A percentile compares a stretch with the other conserved stretches of the same genome.
Conservation (phyloP, 2,113 vertebrate genomes). For the Caracal caracal region DNA sequence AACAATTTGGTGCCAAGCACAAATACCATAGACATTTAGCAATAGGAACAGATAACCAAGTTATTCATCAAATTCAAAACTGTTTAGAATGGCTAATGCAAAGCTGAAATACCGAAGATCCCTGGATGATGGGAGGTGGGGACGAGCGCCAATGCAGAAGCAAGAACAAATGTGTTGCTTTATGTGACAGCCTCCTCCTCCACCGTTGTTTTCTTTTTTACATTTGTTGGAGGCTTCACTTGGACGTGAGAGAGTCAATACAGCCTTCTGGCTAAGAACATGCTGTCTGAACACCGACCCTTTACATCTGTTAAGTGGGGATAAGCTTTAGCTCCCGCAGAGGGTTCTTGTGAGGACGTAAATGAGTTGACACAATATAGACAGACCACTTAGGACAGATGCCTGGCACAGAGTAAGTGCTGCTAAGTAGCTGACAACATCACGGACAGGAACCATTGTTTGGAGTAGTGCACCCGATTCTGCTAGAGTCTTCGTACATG, state of each 20-base stretch:
- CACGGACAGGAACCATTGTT: neutral
- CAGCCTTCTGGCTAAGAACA: neutral
- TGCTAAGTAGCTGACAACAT: neutral
- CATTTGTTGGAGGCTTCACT: neutral
- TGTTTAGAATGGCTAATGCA: conserved; percentile 62
- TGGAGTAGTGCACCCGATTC: neutral
- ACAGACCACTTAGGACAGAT: neutral
- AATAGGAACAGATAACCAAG: conserved; percentile 62
- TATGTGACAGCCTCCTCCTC: neutral
- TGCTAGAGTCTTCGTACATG: neutral
- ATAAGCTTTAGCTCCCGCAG: neutral
- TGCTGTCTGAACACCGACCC: neutral
- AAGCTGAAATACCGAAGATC: conserved; percentile 6
- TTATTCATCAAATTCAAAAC: conserved; percentile 65
- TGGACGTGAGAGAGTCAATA: neutral
- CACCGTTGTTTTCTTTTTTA: neutral
- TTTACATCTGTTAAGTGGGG: neutral
- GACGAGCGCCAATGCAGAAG: neutral
- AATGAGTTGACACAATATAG: neutral
- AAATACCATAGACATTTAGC: conserved; percentile 64
- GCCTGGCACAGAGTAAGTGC: neutral
- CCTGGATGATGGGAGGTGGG: neutral
- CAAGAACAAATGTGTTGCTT: neutral
- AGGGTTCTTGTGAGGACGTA: neutral
- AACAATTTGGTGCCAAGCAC: conserved; percentile 57